Percentiles rank a stretch among this genome's conserved stretches.
Conservation (phyloP, 1,140 invertebrate species). For the Bombus superbus region DNA sequence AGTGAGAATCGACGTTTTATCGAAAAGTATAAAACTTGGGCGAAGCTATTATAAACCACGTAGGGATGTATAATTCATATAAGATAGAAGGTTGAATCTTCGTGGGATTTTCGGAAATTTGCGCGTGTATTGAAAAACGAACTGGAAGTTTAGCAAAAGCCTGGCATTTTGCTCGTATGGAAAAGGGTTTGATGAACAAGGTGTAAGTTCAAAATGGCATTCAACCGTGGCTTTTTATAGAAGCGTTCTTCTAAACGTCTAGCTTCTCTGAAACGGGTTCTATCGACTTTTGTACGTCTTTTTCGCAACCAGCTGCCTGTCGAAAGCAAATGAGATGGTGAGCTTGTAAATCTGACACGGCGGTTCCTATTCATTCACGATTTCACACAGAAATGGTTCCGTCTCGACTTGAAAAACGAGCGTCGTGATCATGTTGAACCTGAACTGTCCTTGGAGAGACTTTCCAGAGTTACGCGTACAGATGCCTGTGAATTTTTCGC, state of each 20-base stretch:
- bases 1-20: neutral
- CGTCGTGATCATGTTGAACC: neutral
- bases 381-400: slow-evolving; percentile 61
- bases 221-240: slow-evolving; percentile 61
- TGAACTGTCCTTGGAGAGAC: slow-evolving; percentile 22
- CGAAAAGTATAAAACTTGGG: neutral
- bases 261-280: slow-evolving; percentile 44
- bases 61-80: neutral
- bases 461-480: slow-evolving; percentile 3
- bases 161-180: slow-evolving; percentile 24
- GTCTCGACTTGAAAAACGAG: slow-evolving; percentile 45
- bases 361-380: slow-evolving; percentile 61
- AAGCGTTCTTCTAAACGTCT: slow-evolving; percentile 64
- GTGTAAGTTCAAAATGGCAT: slow-evolving; percentile 60
- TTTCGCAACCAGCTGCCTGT: slow-evolving; percentile 46
- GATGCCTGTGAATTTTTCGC: neutral
- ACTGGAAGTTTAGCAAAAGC: slow-evolving; percentile 9
- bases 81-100: neutral
- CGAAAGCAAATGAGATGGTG: slow-evolving; percentile 57
- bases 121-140: slow-evolving; percentile 3
- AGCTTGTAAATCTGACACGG: slow-evolving; percentile 53
- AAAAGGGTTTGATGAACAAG: slow-evolving; percentile 51
- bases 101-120: slow-evolving; percentile 29
- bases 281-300: slow-evolving; percentile 55
- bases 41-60: no score